Evolutionary conservation across 2,113 vertebrate species (phyloP).

Genomic region (Grallaria varia): DNA sequence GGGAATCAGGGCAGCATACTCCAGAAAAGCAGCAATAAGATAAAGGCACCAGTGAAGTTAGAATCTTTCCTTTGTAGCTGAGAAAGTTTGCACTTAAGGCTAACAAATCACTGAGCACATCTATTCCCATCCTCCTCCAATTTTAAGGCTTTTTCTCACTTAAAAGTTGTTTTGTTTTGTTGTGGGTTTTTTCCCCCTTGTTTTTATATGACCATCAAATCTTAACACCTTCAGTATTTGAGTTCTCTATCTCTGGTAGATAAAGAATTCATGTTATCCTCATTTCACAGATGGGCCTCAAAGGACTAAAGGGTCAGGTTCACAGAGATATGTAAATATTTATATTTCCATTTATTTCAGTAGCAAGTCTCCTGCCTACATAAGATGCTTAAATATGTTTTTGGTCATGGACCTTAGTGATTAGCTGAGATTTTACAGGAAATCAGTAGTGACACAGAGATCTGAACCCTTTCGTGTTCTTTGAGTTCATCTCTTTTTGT

Average conservation of each 20-base stretch:
- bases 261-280: background rate
- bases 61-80: background rate
- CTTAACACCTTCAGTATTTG: background rate
- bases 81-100: background rate
- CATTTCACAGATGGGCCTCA: background rate
- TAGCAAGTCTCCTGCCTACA: background rate
- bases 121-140: rapidly evolving
- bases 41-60: background rate
- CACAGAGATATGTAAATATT: slow-evolving; percentile 39
- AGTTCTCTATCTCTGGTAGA: background rate
- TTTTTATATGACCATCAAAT: background rate
- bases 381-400: slow-evolving; percentile 42
- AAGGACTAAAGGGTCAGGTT: background rate
- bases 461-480: slow-evolving; percentile 28
- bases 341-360: slow-evolving; percentile 14
- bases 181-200: background rate
- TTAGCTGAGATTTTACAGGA: slow-evolving; percentile 42
- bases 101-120: background rate
- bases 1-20: background rate
- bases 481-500: slow-evolving; percentile 24
- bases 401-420: slow-evolving; percentile 18
- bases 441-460: slow-evolving; percentile 18
- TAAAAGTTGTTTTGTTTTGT: background rate
- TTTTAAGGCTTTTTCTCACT: background rate
- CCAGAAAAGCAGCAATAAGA: background rate